Evolutionary conservation across 2,113 vertebrate genomes (phyloP).

Genomic region (Corythaeola cristata): DNA sequence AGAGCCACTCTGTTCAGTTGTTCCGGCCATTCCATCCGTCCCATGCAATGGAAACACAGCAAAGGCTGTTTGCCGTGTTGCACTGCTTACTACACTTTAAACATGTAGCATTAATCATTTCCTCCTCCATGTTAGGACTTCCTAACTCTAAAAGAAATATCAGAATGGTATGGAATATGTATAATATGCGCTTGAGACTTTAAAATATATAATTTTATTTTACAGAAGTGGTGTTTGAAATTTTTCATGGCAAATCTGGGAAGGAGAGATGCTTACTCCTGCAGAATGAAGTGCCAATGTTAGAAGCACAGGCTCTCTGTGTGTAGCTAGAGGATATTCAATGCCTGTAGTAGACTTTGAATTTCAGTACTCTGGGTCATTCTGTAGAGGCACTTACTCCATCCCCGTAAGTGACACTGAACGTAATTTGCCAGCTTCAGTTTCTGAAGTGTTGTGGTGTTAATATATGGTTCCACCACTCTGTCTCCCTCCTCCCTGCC

Average conservation of each 20-base stretch:
- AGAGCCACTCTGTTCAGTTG: background rate
- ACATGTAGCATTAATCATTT: slow-evolving; percentile 16
- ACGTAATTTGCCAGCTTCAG: background rate
- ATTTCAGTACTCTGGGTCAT: background rate
- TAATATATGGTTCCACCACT: background rate
- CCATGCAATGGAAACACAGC: background rate
- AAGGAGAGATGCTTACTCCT: background rate
- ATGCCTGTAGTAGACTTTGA: background rate
- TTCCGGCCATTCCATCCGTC: background rate
- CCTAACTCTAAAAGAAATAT: background rate
- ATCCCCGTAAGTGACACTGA: background rate
- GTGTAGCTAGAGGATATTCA: background rate
- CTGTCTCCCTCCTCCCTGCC: background rate
- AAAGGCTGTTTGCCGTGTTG: background rate
- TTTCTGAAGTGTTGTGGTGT: background rate
- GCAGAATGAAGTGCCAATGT: background rate
- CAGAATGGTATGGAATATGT: background rate
- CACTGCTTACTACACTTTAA: background rate
- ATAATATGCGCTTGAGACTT: background rate
- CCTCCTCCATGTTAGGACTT: background rate
- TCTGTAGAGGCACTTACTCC: background rate
- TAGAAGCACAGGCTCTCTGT: background rate
- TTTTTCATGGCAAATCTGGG: background rate
- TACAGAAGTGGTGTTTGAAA: background rate
- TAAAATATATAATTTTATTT: background rate